Conservation (phyloP, 2,113 vertebrate genomes). For the Eudyptes chrysolophus region DNA sequence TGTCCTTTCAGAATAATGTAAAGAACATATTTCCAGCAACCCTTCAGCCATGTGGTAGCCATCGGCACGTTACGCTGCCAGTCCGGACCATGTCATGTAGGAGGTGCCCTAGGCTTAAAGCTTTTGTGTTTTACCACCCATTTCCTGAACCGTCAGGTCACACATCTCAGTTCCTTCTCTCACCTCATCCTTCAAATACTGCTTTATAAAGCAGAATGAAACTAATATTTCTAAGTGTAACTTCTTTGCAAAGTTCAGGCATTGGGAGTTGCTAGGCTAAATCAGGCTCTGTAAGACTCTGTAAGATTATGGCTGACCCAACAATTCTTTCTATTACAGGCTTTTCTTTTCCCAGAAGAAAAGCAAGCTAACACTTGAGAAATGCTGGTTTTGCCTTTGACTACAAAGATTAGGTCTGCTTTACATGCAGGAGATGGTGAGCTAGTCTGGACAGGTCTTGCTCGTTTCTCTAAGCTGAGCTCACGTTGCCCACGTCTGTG, state of each 20-base stretch:
- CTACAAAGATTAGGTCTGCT: neutral
- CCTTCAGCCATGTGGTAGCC: neutral
- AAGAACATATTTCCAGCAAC: neutral
- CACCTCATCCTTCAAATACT: neutral
- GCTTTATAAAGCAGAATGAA: neutral
- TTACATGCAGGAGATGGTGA: neutral
- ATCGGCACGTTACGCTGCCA: neutral
- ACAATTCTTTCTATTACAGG: neutral
- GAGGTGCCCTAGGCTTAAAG: neutral
- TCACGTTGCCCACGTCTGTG: neutral
- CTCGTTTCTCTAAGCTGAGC: neutral
- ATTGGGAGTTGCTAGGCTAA: neutral
- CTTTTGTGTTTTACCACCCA: neutral
- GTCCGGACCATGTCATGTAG: rapidly evolving
- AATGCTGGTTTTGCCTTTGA: neutral
- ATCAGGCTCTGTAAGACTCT: neutral
- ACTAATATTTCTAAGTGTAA: neutral
- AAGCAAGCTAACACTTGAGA: neutral
- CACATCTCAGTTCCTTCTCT: neutral
- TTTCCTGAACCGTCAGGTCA: neutral
- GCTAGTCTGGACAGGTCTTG: neutral
- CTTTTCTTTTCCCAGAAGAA: neutral
- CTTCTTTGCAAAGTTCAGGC: neutral
- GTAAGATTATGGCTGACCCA: neutral
- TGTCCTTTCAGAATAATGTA: neutral